Base-by-base conservation (phyloP, 1,140 invertebrate genomes). In the Drosophila tropicalis region DNA sequence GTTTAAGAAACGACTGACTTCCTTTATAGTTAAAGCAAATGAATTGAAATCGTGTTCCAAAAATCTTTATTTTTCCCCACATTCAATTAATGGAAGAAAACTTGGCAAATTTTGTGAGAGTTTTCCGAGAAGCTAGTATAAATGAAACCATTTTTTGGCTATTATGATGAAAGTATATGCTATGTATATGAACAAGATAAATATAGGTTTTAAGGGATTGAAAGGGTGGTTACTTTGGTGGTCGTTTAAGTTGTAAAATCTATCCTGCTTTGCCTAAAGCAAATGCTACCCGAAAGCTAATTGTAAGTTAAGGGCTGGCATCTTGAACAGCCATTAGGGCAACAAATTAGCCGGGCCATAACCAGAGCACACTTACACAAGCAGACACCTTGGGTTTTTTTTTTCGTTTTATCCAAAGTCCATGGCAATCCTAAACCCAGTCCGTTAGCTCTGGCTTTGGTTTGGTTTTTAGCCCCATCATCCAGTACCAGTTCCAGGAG, bases 301-400 rank as follows among this genome's bases (percentile, higher is more conserved):
- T 29, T 62, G 61, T 51, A 22, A 51, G 44, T 51, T 51, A 40
- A 17, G 25, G 61, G 32, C 62, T 65, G 36, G 32, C 36, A 65
- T 32, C 73, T 73, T 76, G 72, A 76, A 70, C 47, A 66, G 68
- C 80, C 80, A 83, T 83, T 83, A 79, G 81, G 72, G 76, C 81
- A 84, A 83, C 81, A 79, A 84, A 84, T 84, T 84, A 84, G 81
- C 70, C 76, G 68, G 68, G 73, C 39, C 44, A 51, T 19, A 10
- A 47, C 15, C 15, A 17, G 9, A 51, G 44, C 44, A 51, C 44
- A 51, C 44, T 19, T 10, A 51, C 41, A 47, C 44, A 47, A 44
- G 29, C 41, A 47, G 1, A 51, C 19, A 51, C 44, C 19, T 51
- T 39, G 36, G 7, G 34, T 36, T 36, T 47, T 19, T 17, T 5